Base-by-base conservation (phyloP, 1,140 invertebrate species). In the Drosophila nannoptera region DNA sequence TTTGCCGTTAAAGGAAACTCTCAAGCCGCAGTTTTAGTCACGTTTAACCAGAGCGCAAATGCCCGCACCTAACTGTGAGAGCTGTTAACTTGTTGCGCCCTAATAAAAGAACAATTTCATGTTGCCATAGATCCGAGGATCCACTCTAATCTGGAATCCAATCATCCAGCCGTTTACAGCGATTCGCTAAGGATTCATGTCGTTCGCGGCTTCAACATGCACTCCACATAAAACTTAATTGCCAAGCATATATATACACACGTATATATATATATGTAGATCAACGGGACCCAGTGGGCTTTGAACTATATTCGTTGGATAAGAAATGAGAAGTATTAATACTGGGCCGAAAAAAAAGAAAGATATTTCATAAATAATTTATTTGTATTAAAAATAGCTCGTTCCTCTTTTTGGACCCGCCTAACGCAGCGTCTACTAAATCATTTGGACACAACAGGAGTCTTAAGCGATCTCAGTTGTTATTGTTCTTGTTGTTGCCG, bases 391-490 rank as follows among this genome's bases (percentile, higher is more conserved):
- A 52, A 11, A 62, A 48, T 60, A 36, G 35, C 12, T 29, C n/a
- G 22, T 49, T 38, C 33, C 22, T 29, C n/a, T 38, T 60, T 60
- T 40, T 14, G 40, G 16, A 2, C 16, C 16, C 16, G 4, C 45
- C 22, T 46, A 29, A 16, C 4, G n/a, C 7, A 3, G 49, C 7
- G 31, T 56, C 52, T 58, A 58, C 59, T 82, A 81, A 82, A 77
- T 82, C 78, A 80, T 69, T 49, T 32, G 38, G 42, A 61, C 69
- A 53, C 78, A 60, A 81, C 77, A 81, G 77, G 77, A 81, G 70
- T 73, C 77, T 59, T 45, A 43, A 48, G 32, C 36, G 11, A 52
- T 64, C 58, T 40, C 73, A 43, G 36, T 67, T 43, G 40, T 42
- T 38, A 53, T 45, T 42, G 49, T 55, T 36, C 6, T 53, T 73